These are phyloP conservation scores for Heterodera carotae DNA, from an alignment of 1,140 invertebrate genomes.

Conservation along the genomic window DNA sequence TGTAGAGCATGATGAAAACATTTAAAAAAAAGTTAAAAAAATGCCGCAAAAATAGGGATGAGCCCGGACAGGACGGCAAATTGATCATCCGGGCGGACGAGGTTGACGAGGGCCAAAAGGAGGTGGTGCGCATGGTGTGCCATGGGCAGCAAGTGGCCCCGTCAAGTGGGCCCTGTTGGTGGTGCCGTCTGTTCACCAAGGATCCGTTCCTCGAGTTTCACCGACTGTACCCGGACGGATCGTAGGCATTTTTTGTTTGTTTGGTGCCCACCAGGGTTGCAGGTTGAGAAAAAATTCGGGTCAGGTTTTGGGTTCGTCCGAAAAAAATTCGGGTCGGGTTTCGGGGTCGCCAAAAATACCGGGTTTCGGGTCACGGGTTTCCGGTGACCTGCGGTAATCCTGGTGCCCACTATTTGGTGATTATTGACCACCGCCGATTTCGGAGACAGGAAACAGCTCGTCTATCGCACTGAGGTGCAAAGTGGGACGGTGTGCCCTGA, in stretches of 20 bases:
- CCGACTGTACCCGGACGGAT: slow-evolving; percentile 68
- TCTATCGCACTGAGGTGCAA: slow-evolving; percentile 70
- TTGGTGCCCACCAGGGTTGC: too few relatives aligned
- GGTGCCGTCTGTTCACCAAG: slow-evolving; percentile 38
- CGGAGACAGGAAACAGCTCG: slow-evolving; percentile 66
- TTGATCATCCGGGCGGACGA: slow-evolving; percentile 69
- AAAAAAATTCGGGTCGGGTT: too few relatives aligned
- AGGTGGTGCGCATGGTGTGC: slow-evolving; percentile 68
- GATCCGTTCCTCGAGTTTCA: slow-evolving; percentile 71
- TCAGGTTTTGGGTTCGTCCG: too few relatives aligned
- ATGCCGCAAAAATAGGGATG: slow-evolving; percentile 47
- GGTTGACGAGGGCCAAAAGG: slow-evolving; percentile 67
- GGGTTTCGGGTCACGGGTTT: too few relatives aligned
- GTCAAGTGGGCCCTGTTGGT: slow-evolving; percentile 8
- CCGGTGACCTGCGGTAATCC: too few relatives aligned
- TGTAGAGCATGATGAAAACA: not conserved
- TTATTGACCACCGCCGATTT: not conserved
- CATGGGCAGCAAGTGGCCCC: slow-evolving; percentile 67
- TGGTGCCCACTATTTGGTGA: not conserved
- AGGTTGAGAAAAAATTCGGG: too few relatives aligned
- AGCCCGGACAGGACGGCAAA: slow-evolving; percentile 52
- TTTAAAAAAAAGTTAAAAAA: not conserved
- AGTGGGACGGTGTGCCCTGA: slow-evolving; percentile 70
- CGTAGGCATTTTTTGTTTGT: slow-evolving; percentile 54
- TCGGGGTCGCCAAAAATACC: too few relatives aligned